Evolutionary conservation across 2,797 vertebrate species (phyloP), one percentile per base, ranked within the genome.

Genomic region (Rhabdomys pumilio): DNA sequence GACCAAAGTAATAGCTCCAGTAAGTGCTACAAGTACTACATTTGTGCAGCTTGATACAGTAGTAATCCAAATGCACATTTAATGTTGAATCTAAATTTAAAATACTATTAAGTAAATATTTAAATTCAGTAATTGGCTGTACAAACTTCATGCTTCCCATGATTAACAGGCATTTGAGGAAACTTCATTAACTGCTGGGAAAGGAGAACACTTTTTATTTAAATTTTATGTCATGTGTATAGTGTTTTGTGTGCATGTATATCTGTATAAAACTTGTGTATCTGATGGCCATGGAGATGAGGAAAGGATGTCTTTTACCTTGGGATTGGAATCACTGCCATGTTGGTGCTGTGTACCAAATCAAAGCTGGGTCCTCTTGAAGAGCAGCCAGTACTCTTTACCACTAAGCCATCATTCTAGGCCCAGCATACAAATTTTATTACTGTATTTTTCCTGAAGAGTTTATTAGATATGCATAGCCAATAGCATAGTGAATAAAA

Each of bases 11-110:
- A 81, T n/a, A 41, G 15, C 3, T 31, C 31, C 1, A 38, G 34
- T 19, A 22, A 79, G 57, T 79, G 9, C 24, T 3, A 9, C 17
- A 26, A 20, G 7, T 50, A 29, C 44, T 10, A 44, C 24, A 94
- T 34, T 7, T 20, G 0, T 26, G 2, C 50, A 73, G 6, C 41
- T 15, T 14, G 50, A 59, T 63, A 67, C 12, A 31, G 3, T 9
- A 47, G 22, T 41, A 88, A 76, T 72, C 38, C 59, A 89, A 12
- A 57, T 75, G 13, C 9, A 88, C 41, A 41, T 75, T 88, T 57
- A n/a, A 59, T 81, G 90, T 95, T 53, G 53, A 85, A 72, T 86
- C 9, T 77, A 75, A 79, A 73, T n/a, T 75, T 59, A 84, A 79
- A 81, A 67, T 41, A 89, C 55, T 91, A 81, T 81, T 57, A 91